Evolutionary conservation across 2,113 vertebrate genomes (phyloP), one percentile per base, ranked within the genome.

Genomic region (Arvicanthis niloticus): DNA sequence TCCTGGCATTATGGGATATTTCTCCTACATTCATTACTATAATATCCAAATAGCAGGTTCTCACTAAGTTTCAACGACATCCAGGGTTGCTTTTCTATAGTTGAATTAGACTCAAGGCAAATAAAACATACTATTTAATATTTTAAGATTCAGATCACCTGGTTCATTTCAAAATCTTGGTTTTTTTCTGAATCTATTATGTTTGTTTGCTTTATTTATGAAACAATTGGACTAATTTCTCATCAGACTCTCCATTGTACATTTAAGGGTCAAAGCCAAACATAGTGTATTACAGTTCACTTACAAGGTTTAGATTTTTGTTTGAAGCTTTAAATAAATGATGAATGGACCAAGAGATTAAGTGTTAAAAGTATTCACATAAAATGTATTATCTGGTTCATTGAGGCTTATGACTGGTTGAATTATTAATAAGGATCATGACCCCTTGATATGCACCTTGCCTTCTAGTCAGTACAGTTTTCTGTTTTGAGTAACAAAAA

Each of bases 311-410:
- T 73, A 24, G 37, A 31, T 68, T 92, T 92, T 82, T 91, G 86
- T 68, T 89, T 62, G 16, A 93, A 62, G 6, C 24, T 88, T 95
- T 92, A 94, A 91, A 89, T 84, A 89, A 97, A 92, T 78, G 92
- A 94, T 86, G 22, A 9, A 86, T 93, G 31, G 24, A 45, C 8
- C 56, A 40, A 31, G 26, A 73, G 9, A 2, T 87, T 93, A 9
- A 22, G 34, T 45, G 37, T 65, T 22, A 6, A 85, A n/a, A 67
- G 65, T 60, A 26, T 51, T 88, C 29, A 53, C 40, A 82, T 15
- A 73, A 67, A 91, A 70, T 0, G 15, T 45, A 80, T 31, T 10
- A 88, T 88, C 75, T 24, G 68, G 60, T 86, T 16, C 40, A 51
- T 3, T 70, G 21, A 76, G 89, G 37, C 7, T 45, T 22, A 45